Base-by-base conservation (phyloP, 1,140 invertebrate species). In the Cotesia chilonis region DNA sequence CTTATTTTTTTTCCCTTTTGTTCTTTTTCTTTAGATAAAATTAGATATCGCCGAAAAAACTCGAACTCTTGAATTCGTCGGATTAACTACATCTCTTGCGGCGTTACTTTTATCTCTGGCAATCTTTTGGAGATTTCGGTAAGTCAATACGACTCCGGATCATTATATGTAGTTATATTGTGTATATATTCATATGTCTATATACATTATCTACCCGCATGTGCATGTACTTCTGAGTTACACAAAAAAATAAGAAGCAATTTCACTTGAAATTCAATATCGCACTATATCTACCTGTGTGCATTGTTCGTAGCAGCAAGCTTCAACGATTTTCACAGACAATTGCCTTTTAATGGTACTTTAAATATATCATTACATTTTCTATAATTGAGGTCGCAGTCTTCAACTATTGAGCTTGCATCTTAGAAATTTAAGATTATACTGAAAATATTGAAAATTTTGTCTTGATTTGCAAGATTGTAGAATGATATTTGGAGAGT, bases 121-220 rank as follows among this genome's bases (percentile, higher is more conserved):
- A 41, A 95, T 96, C 69, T 96, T 96, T 83, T 92, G 90, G 77
- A 90, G 90, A 73, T 96, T 94, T 84, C 91, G 93, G 94, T 94
- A 85, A 89, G 83, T 79, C 4, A 28, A 63, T 52, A 14, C 20
- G 3, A 6, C 60, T 28, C 4, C 5, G 5, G 10, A 6, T 10
- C 10, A 10, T 47, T 47, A 47, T 6, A 47, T 47, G 10, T 6
- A 7, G 5, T 9, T 47, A 47, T 10, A 5, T 47, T 10, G 41
- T 28, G 28, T 28, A 2, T 3, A 28, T 3, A 3, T 28, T 1
- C n/a, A n/a, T 28, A 28, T 28, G 28, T 28, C 28, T 28, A 28
- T 28, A 28, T 28, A 28, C 2, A 28, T 28, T 28, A 28, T 28
- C 1, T 28, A 28, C 28, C 28, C 28, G 1, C 1, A 28, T 28